These are phyloP conservation scores for Scolopax bukidnonensis DNA, from an alignment of 2,797 vertebrate species.

Conservation along the genomic window DNA sequence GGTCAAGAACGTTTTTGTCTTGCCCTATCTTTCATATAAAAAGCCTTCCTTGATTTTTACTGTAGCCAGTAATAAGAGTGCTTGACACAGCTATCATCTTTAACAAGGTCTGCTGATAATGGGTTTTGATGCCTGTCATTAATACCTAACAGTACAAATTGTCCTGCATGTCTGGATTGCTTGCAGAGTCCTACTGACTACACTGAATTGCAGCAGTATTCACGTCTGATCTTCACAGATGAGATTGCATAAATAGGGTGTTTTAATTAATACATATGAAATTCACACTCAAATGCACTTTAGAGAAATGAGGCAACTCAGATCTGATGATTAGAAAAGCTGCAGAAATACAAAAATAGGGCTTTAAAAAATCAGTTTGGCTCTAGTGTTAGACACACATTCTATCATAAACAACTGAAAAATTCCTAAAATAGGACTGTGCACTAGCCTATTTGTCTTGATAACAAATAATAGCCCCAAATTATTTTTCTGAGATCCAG, in stretches of 20 bases:
- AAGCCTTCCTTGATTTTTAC: not conserved
- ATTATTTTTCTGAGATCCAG: constrained; percentile 6
- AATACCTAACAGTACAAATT: not conserved
- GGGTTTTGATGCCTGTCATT: not conserved
- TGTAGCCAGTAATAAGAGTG: not conserved
- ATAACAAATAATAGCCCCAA: not conserved
- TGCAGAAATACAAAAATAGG: not conserved
- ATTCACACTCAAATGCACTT: not conserved
- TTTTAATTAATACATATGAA: not conserved
- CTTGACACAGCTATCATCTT: not conserved
- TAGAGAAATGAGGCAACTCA: not conserved
- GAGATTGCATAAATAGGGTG: not conserved
- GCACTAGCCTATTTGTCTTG: not conserved
- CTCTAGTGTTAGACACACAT: not conserved
- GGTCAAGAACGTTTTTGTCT: not conserved
- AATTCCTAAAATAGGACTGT: not conserved
- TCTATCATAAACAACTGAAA: not conserved
- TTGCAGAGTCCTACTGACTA: not conserved
- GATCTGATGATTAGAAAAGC: not conserved
- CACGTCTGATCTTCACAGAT: not conserved
- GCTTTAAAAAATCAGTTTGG: not conserved
- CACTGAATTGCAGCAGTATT: not conserved
- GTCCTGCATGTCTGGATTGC: not conserved
- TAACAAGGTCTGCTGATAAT: not conserved
- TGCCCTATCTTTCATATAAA: not conserved